Percentiles rank a stretch among this genome's conserved stretches.
Conservation (phyloP, 64 coral and sea anemone species). For the Acropora tenuis region DNA sequence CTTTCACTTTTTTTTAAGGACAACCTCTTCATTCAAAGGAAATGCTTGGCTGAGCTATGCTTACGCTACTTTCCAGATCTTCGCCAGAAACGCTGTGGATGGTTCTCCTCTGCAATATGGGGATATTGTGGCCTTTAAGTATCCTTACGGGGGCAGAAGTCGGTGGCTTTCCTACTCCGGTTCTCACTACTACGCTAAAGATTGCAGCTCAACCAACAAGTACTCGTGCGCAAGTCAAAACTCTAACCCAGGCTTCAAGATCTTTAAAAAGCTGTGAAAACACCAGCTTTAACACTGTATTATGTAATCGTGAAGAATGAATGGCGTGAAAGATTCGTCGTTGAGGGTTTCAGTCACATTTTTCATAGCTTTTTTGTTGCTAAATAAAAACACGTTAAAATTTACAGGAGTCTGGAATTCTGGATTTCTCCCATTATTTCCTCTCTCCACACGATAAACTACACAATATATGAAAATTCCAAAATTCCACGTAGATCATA, state of each 20-base stretch:
- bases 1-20: neutral
- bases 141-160: neutral
- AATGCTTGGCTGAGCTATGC: slow-evolving; percentile 7
- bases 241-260: slow-evolving; percentile 49
- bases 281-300: no score
- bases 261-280: slow-evolving; percentile 54
- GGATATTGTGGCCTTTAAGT: slow-evolving; percentile 66
- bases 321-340: no score
- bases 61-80: slow-evolving; percentile 46
- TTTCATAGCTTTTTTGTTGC: neutral
- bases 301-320: no score
- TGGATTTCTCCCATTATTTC: no score
- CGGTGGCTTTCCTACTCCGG: slow-evolving; percentile 53
- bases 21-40: neutral
- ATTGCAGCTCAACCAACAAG: slow-evolving; percentile 31
- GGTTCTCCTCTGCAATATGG: slow-evolving; percentile 70
- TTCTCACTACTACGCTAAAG: neutral
- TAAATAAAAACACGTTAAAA: no score
- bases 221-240: slow-evolving; percentile 13
- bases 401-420: no score
- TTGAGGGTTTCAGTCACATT: neutral
- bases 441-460: no score
- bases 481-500: no score
- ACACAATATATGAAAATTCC: no score
- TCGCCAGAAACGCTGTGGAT: slow-evolving; percentile 54